Percentiles rank a stretch among this genome's conserved stretches.
Conservation (phyloP, 2,797 vertebrate species). For the Syngnathus rostellatus region DNA sequence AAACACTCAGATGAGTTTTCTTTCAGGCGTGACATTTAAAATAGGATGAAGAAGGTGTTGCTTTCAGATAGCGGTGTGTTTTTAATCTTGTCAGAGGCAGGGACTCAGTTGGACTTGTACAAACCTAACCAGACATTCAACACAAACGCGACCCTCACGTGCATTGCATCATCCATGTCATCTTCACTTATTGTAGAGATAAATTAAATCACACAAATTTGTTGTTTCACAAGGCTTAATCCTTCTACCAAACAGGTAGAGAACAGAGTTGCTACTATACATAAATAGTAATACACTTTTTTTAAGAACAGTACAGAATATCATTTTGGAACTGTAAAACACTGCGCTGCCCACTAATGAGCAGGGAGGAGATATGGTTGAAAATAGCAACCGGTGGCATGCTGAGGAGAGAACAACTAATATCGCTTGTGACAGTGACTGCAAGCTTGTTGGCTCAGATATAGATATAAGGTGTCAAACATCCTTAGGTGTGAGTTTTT, state of each 20-base stretch:
- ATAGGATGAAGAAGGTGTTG: constrained; percentile 38
- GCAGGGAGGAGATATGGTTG: background rate
- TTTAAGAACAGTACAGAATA: background rate
- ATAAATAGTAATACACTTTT: background rate
- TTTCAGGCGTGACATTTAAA: constrained; percentile 66
- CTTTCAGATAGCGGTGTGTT: constrained; percentile 49
- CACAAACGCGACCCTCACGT: constrained; percentile 54
- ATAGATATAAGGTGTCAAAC: too few relatives aligned
- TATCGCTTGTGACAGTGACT: background rate
- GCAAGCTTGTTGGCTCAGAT: background rate
- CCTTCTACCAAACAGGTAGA: constrained; percentile 42
- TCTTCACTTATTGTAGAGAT: constrained; percentile 58
- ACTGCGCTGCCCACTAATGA: background rate
- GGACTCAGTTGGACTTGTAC: constrained; percentile 35
- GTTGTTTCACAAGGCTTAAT: constrained; percentile 56
- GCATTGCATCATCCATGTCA: constrained; percentile 61
- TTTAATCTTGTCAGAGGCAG: constrained; percentile 28
- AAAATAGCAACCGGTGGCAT: background rate
- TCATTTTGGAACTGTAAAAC: background rate
- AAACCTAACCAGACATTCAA: constrained; percentile 53
- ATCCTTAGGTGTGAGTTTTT: too few relatives aligned
- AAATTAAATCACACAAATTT: constrained; percentile 64
- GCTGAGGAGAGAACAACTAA: background rate
- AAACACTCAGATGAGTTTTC: constrained; percentile 64
- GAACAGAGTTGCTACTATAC: background rate